Conservation (phyloP, 2,113 vertebrate species). For the Campylomormyrus numenius region DNA sequence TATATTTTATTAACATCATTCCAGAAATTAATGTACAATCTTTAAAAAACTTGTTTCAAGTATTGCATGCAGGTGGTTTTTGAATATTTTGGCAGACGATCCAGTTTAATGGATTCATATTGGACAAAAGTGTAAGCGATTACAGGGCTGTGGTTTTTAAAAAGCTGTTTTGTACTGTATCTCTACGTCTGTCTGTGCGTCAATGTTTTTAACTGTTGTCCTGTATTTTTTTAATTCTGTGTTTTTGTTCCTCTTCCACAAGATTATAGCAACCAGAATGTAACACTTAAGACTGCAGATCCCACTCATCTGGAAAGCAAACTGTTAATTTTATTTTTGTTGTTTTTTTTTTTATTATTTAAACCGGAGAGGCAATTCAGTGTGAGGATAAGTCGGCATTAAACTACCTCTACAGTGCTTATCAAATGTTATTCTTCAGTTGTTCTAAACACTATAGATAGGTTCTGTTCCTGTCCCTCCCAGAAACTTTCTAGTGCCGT, state of each 20-base stretch:
- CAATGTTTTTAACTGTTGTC: neutral
- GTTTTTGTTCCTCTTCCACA: neutral
- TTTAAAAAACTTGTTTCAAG: constrained; percentile 17
- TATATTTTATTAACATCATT: constrained; percentile 6
- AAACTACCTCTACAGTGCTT: constrained; percentile 37
- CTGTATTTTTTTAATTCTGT: neutral
- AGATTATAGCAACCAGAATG: neutral
- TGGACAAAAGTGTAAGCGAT: neutral
- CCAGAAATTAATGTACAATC: constrained; percentile 15
- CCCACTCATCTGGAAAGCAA: neutral
- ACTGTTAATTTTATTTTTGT: neutral
- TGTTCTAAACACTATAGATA: neutral
- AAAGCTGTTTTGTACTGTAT: neutral
- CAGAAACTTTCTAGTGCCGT: neutral
- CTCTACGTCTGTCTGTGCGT: neutral
- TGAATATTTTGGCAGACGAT: neutral
- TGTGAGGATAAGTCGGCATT: constrained; percentile 15
- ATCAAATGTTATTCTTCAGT: neutral
- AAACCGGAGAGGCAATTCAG: constrained; percentile 13
- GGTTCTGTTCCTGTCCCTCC: neutral
- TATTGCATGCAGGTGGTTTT: constrained; percentile 18
- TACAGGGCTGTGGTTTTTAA: constrained; percentile 6
- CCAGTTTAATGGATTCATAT: constrained; percentile 17
- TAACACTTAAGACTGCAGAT: neutral
- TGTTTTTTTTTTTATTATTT: constrained; percentile 2